Evolutionary conservation across 2,797 vertebrate genomes (phyloP), one percentile per base, ranked within the genome.

Genomic region (Aeoliscus strigatus): DNA sequence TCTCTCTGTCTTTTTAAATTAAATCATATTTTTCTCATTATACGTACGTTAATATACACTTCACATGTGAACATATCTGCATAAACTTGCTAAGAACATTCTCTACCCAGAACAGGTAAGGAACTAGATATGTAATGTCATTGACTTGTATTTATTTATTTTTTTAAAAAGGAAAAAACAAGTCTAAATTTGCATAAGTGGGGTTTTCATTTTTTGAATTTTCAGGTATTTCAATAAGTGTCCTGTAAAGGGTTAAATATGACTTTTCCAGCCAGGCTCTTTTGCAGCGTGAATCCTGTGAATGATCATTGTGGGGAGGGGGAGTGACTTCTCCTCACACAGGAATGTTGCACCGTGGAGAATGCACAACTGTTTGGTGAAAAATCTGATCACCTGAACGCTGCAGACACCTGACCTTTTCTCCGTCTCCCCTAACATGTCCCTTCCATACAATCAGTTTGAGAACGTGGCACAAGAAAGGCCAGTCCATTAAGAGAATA

Each of bases 401-500:
- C 80, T 80, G 86, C 79, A 90, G 88, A 90, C 89, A 88, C 83
- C 81, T 90, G 89, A 90, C 89, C 89, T 90, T 90, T 89, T 88
- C 86, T 79, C 77, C 69, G 68, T 85, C 85, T 88, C 81, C 83
- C 76, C 81, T 86, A 89, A 89, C 89, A 90, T 86, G 88, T 89
- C 87, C 88, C 86, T 84, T 88, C 79, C 81, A 87, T 85, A 80
- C 85, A 88, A 87, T 83, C 84, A 83, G 79, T 65, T 76, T 55
- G 49, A 70, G 76, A 74, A 80, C 76, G 51, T 74, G 13, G 79
- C 82, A 71, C 75, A 86, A 87, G 84, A 88, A 90, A 90, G 88
- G 88, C 89, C 87, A 88, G 84, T 89, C 87, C 88, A 89, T 90
- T 90, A 90, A 89, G 84, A 86, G 84, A 87, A 88, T 90, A 90